Conservation (phyloP, 2,113 vertebrate species). For the Brachyhypopomus occidentalis region DNA sequence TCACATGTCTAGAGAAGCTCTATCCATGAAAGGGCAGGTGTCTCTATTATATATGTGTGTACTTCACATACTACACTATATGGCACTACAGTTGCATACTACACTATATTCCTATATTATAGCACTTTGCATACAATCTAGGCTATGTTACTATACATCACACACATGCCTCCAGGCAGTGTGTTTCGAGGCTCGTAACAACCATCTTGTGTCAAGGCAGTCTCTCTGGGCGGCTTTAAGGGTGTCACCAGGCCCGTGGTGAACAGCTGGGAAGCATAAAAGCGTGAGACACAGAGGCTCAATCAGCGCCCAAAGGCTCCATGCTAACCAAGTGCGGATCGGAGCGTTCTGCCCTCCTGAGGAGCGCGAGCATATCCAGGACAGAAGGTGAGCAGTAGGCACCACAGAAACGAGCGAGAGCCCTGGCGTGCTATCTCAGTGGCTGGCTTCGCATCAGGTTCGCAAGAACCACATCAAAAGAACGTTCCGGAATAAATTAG, state of each 20-base stretch:
- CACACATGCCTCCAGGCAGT: not conserved
- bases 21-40: too few species aligned
- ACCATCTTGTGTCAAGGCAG: constrained; percentile 76
- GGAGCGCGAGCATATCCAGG: not conserved
- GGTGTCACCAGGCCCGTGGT: constrained; percentile 75
- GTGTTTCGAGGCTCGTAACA: constrained; percentile 63
- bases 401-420: not conserved
- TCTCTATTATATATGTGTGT: too few species aligned
- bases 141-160: too few species aligned
- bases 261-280: constrained; percentile 90
- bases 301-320: constrained; percentile 78
- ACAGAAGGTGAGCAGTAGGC: not conserved
- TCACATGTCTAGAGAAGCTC: too few species aligned
- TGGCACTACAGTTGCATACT: too few species aligned
- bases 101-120: too few species aligned
- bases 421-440: not conserved
- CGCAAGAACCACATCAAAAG: not conserved
- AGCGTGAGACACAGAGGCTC: constrained; percentile 78
- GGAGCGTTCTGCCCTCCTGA: constrained; percentile 66
- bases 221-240: too few species aligned
- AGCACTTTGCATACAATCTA: too few species aligned
- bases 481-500: not conserved
- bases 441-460: too few species aligned
- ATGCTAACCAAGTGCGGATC: constrained; percentile 80
- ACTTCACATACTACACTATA: too few species aligned